Conservation (phyloP, 2,113 vertebrate genomes). For the Ascaphus truei region DNA sequence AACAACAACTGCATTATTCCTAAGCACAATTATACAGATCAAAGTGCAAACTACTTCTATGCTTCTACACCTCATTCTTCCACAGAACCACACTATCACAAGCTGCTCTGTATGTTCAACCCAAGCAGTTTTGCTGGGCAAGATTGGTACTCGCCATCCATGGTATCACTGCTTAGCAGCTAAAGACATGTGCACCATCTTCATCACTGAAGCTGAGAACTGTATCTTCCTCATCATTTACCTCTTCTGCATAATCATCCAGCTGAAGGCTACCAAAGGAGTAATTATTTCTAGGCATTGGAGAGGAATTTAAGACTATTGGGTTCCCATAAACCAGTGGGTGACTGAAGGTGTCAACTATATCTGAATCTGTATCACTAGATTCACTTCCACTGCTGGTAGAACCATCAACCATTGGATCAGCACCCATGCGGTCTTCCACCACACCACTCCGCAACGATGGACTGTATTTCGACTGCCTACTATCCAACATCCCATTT, state of each 20-base stretch:
- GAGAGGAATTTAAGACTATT: conserved; percentile 56
- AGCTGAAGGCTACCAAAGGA: conserved; percentile 73
- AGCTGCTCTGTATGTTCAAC: not conserved
- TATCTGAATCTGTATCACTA: conserved; percentile 82
- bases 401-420: conserved; percentile 76
- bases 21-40: not conserved
- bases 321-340: conserved; percentile 61
- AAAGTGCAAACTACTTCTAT: conserved; percentile 20
- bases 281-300: conserved; percentile 65
- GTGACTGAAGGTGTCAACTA: conserved; percentile 57
- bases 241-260: conserved; percentile 62
- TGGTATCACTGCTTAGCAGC: conserved; percentile 48
- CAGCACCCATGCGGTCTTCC: conserved; percentile 52
- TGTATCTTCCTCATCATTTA: conserved; percentile 58
- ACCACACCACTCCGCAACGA: conserved; percentile 23
- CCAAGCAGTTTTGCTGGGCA: not conserved
- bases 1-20: not conserved
- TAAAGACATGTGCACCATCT: conserved; percentile 67
- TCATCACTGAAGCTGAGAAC: conserved; percentile 71
- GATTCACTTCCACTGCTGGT: conserved; percentile 86
- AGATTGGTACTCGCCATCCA: not conserved
- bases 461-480: conserved; percentile 51
- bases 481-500: conserved; percentile 66
- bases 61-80: no score
- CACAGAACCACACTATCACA: not conserved